Evolutionary conservation across 2,888 invertebrate genomes (phyloP).

Genomic region (Sminthurinus aureus): DNA sequence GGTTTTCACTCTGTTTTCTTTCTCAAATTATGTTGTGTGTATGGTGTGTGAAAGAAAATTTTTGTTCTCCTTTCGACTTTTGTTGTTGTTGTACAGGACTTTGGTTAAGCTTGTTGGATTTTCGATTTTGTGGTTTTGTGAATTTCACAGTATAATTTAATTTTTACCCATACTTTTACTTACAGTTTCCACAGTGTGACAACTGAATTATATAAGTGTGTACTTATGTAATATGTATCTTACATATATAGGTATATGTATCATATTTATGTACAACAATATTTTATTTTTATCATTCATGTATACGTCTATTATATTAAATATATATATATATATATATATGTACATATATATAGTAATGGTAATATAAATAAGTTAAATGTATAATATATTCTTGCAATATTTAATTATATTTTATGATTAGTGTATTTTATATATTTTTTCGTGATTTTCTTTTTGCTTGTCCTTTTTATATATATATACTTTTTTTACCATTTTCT

Average conservation of each 20-base stretch:
- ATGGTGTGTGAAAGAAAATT: neutral
- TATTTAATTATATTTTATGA: neutral
- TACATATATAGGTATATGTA: neutral
- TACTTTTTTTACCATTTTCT: conserved; percentile 2
- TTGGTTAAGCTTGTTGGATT: neutral
- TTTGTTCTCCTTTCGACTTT: neutral
- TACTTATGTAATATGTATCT: neutral
- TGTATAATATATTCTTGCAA: neutral
- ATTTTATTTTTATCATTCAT: neutral
- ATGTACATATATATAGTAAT: neutral
- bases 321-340: too few relatives aligned
- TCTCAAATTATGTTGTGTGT: neutral
- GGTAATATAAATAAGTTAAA: conserved; percentile 7
- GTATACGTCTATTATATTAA: neutral
- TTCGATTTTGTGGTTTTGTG: neutral
- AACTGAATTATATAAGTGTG: too few relatives aligned
- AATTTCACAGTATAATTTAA: neutral
- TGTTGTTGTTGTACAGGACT: neutral
- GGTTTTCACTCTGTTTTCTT: neutral
- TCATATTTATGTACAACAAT: neutral
- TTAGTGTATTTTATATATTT: neutral
- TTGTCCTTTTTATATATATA: neutral
- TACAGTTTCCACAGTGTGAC: too few relatives aligned
- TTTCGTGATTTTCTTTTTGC: neutral
- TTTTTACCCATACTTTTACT: neutral